phyloP scores from a whole-genome alignment of 2,797 vertebrate species.

The Onychomys arenicola region DNA sequence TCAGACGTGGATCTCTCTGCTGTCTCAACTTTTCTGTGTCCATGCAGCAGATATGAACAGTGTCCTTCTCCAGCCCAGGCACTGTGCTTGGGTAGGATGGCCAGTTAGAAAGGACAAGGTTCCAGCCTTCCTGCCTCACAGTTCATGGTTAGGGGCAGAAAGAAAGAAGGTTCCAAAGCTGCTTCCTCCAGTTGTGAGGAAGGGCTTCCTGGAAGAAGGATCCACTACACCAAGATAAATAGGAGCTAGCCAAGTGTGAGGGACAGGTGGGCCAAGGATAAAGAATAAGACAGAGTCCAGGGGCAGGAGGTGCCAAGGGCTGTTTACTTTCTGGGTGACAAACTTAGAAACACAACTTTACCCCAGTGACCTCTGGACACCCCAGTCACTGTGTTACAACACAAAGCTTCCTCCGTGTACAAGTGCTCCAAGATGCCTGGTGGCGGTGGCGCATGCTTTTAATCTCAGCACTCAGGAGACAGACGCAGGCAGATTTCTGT shows the following conservation, averaged over 20 bases:
- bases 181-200: neutral
- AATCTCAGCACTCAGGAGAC: too few species aligned
- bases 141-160: neutral
- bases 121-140: neutral
- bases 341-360: neutral
- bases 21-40: neutral
- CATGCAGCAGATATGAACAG: neutral
- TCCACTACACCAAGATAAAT: neutral
- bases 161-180: neutral
- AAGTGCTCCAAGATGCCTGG: neutral
- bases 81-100: neutral
- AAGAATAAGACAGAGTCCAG: neutral
- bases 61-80: neutral
- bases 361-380: neutral
- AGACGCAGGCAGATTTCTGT: too few species aligned
- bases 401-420: neutral
- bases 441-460: too few species aligned
- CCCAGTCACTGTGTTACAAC: neutral
- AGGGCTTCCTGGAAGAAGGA: slow-evolving; percentile 3
- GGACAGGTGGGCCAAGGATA: neutral
- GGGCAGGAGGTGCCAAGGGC: neutral
- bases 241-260: neutral
- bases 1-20: neutral
- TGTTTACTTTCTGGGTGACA: neutral
- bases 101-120: neutral